Evolutionary conservation across 2,888 invertebrate species (phyloP).

Genomic region (Philonicus albiceps): DNA sequence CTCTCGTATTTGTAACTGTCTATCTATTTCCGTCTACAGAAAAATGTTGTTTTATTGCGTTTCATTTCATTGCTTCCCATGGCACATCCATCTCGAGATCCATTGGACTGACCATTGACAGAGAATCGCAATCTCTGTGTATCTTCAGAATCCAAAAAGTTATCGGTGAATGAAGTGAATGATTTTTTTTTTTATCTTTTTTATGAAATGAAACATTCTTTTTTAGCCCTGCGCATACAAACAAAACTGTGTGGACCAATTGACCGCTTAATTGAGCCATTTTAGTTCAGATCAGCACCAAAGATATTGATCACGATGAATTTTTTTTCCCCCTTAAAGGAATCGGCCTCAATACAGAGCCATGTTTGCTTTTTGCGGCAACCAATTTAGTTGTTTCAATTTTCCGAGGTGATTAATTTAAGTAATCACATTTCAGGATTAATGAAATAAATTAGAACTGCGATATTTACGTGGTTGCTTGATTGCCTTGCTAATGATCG

Average conservation of each 20-base stretch:
- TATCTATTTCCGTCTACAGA: conserved; percentile 23
- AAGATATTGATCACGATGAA: conserved; percentile 37
- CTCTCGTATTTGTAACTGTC: conserved; percentile 33
- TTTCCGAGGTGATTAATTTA: conserved; percentile 16
- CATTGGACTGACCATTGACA: neutral
- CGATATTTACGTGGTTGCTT: neutral
- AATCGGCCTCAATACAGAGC: neutral
- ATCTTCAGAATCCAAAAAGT: neutral
- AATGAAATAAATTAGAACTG: conserved; percentile 26
- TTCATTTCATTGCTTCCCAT: neutral
- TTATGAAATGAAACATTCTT: neutral
- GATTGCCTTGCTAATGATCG: neutral
- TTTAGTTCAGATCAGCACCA: neutral
- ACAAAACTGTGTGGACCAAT: conserved; percentile 3
- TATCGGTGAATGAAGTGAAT: conserved; percentile 22
- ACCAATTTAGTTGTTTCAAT: neutral
- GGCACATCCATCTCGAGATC: neutral
- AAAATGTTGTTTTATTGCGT: neutral
- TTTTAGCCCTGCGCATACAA: neutral
- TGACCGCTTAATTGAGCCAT: conserved; percentile 34
- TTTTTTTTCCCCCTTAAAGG: neutral
- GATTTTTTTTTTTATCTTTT: neutral
- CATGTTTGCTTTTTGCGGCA: neutral
- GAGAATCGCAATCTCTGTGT: conserved; percentile 18
- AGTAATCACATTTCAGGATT: conserved; percentile 14